A percentile compares a stretch with the other conserved stretches of the same genome.
These are phyloP conservation scores for Paedocypris micromegethes DNA, from an alignment of 2,797 vertebrate genomes.

Conservation along the genomic window DNA sequence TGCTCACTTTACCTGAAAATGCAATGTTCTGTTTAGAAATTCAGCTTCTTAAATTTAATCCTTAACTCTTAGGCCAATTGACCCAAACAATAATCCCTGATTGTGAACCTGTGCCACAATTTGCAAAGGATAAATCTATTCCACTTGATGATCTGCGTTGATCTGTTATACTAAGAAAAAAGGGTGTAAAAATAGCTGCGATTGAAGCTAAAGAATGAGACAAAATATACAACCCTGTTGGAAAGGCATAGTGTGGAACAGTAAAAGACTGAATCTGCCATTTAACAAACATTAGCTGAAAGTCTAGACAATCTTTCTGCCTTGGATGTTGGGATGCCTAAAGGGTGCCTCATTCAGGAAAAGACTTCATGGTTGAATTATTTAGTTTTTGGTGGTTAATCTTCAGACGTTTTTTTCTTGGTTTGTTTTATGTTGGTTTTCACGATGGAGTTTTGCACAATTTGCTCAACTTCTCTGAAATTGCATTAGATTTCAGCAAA, in stretches of 20 bases:
- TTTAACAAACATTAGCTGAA: constrained; percentile 39
- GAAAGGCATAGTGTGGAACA: constrained; percentile 19
- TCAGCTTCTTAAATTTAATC: too few relatives aligned
- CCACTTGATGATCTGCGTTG: too few relatives aligned
- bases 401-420: neutral
- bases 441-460: too few relatives aligned
- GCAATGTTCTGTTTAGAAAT: too few relatives aligned
- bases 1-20: too few relatives aligned
- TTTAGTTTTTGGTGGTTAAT: constrained; percentile 38
- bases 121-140: too few relatives aligned
- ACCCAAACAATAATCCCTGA: too few relatives aligned
- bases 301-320: constrained; percentile 37
- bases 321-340: constrained; percentile 35
- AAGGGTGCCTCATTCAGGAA: constrained; percentile 33
- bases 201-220: constrained; percentile 20
- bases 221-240: constrained; percentile 28
- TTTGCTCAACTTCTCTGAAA: too few relatives aligned
- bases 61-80: too few relatives aligned
- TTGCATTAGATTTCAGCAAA: too few relatives aligned
- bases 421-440: too few relatives aligned
- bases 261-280: constrained; percentile 20
- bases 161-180: neutral
- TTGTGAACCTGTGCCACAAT: too few relatives aligned
- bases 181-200: constrained; percentile 19
- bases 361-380: constrained; percentile 34